phyloP scores from a whole-genome alignment of 2,888 invertebrate species.

The Minunthozetes semirufus region DNA sequence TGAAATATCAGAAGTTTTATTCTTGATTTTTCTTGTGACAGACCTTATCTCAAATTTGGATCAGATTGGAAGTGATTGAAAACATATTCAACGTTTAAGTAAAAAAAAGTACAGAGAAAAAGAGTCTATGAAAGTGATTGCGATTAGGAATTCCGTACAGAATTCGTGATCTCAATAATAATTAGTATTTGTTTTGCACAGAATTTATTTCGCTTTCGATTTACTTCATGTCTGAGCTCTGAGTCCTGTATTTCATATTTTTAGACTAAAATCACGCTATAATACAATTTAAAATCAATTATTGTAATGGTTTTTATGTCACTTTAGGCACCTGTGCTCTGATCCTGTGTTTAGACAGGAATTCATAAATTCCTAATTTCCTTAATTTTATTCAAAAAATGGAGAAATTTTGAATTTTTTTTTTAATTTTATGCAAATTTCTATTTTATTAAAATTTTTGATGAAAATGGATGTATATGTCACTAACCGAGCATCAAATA shows the following conservation, averaged over 20 bases:
- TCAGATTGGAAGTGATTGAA: no score
- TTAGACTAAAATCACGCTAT: background rate
- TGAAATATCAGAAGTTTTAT: no score
- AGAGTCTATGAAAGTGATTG: background rate
- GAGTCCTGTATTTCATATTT: background rate
- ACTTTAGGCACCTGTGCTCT: background rate
- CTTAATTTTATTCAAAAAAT: no score
- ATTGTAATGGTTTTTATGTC: background rate
- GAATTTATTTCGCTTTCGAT: background rate
- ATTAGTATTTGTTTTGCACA: background rate
- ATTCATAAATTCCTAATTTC: no score
- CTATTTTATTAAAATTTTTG: background rate
- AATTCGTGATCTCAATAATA: background rate
- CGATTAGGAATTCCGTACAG: background rate
- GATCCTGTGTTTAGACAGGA: no score
- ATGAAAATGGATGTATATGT: background rate
- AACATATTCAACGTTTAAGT: no score
- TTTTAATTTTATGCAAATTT: background rate
- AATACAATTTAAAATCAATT: slow-evolving; percentile 17
- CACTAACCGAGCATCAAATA: slow-evolving; percentile 56
- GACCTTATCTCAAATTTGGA: no score
- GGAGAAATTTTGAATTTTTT: background rate
- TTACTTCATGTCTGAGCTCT: background rate
- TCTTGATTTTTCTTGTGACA: no score
- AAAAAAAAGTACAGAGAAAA: no score